Evolutionary conservation across 2,113 vertebrate genomes (phyloP).

Genomic region (Channa argus): DNA sequence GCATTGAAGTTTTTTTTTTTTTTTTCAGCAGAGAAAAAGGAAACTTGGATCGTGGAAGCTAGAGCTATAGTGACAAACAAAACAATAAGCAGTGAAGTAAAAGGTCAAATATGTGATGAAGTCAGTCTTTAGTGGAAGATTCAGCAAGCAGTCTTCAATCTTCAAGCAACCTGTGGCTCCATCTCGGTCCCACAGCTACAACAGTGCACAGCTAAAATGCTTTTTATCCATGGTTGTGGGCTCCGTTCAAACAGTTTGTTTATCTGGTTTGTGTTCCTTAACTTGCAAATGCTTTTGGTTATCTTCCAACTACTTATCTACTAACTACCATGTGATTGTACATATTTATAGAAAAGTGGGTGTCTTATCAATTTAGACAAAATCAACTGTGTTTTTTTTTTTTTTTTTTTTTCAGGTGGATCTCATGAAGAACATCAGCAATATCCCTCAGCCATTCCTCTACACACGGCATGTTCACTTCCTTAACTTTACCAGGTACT

Average conservation of each 20-base stretch:
- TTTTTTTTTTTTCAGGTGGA: slow-evolving; percentile 85
- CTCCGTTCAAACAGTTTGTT: neutral
- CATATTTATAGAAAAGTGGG: too few species aligned
- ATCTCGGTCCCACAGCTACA: neutral
- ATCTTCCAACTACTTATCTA: slow-evolving; percentile 15
- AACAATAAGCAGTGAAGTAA: slow-evolving; percentile 5
- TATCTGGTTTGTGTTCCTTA: neutral
- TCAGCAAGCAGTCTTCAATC: slow-evolving; percentile 3
- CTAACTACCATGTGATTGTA: too few species aligned
- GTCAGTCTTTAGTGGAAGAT: slow-evolving; percentile 15
- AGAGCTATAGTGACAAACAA: neutral
- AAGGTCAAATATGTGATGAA: neutral
- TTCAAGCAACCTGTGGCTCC: neutral
- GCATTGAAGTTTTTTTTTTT: slow-evolving; percentile 20
- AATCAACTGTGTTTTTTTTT: slow-evolving; percentile 5
- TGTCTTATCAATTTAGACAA: neutral
- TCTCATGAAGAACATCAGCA: slow-evolving; percentile 97
- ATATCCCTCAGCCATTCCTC: slow-evolving; percentile 95
- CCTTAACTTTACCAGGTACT: slow-evolving; percentile 97
- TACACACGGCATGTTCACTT: slow-evolving; percentile 99
- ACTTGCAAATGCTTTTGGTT: slow-evolving; percentile 10
- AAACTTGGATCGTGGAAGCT: slow-evolving; percentile 9
- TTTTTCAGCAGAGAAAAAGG: slow-evolving; percentile 26
- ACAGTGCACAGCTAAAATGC: neutral
- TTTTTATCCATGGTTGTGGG: neutral